Evolutionary conservation across 2,797 vertebrate genomes (phyloP), one percentile per base, ranked within the genome.

Genomic region (Lacerta bilineata): DNA sequence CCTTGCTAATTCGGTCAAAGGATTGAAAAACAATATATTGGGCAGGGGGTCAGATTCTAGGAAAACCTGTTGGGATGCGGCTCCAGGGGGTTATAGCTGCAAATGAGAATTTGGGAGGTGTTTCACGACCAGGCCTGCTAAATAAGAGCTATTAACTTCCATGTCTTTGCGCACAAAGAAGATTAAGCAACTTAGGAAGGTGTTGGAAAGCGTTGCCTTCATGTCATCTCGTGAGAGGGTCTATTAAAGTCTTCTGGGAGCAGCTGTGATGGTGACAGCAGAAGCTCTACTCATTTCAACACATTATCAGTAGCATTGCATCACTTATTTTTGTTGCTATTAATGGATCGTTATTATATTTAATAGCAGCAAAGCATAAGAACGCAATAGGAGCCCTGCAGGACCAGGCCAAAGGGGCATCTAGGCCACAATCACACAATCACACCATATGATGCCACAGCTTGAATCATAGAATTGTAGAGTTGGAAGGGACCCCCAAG

Each of bases 171-270:
- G 8, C 61, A 43, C 76, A 75, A 36, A 75, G 39, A 85, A 74
- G 36, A 79, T 78, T 23, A 36, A 83, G 9, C 72, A 87, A 27
- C 25, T 8, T 0, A 29, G 75, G 5, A 2, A 39, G 76, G 41
- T 7, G 33, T 39, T 18, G 1, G 6, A 7, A 41, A 50, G 10
- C 3, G 84, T 3, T 0, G 0, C 29, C 23, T 83, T 41, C 64
- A 9, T 39, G 41, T 3, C 27, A 4, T 39, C 20, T 61, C 18
- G 9, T 15, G 15, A 50, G n/a, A 17, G 25, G 23, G 71, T 36
- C 43, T 27, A 10, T 25, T 64, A 29, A 75, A 43, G 64, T 50
- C 11, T 59, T 6, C n/a, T 13, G 9, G 29, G 69, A 81, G 39
- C 11, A 41, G 61, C 36, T 74, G 20, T 59, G 46, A 39, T 46